A percentile compares a stretch with the other conserved stretches of the same genome.
Evolutionary conservation across 2,888 invertebrate species (phyloP).

Genomic region (Tetheella fluctuosa): DNA sequence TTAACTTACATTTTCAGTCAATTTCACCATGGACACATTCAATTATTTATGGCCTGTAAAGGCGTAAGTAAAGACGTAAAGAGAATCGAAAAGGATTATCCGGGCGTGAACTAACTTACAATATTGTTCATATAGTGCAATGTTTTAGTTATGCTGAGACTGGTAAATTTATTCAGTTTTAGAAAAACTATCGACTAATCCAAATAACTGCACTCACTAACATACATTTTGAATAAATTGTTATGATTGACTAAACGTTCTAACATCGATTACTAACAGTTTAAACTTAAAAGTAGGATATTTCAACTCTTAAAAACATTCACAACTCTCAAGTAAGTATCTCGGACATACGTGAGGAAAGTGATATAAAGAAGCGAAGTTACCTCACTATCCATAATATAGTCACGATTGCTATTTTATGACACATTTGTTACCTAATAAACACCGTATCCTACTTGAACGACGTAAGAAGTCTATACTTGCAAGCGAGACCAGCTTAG

Average conservation of each 20-base stretch:
- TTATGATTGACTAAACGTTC: too few species aligned
- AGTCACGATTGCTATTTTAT: slow-evolving; percentile 5
- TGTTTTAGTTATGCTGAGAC: too few species aligned
- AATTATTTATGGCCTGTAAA: background rate
- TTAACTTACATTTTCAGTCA: background rate
- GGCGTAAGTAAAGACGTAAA: background rate
- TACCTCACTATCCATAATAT: slow-evolving; percentile 3
- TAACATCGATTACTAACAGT: too few species aligned
- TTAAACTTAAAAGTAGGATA: background rate
- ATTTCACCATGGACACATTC: background rate
- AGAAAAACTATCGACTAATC: too few species aligned
- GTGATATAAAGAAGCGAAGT: background rate
- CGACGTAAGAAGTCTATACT: background rate
- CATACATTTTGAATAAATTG: too few species aligned
- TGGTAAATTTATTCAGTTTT: too few species aligned
- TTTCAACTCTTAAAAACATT: background rate
- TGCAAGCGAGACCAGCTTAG: background rate
- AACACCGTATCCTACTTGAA: background rate
- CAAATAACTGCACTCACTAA: too few species aligned
- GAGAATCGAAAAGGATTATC: too few species aligned
- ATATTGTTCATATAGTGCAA: too few species aligned
- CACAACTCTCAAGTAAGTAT: background rate
- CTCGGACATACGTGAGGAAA: background rate
- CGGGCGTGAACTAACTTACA: too few species aligned
- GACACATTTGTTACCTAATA: slow-evolving; percentile 9